These are phyloP conservation scores for Drusus annulatus DNA, from an alignment of 1,140 invertebrate species.

Conservation along the genomic window DNA sequence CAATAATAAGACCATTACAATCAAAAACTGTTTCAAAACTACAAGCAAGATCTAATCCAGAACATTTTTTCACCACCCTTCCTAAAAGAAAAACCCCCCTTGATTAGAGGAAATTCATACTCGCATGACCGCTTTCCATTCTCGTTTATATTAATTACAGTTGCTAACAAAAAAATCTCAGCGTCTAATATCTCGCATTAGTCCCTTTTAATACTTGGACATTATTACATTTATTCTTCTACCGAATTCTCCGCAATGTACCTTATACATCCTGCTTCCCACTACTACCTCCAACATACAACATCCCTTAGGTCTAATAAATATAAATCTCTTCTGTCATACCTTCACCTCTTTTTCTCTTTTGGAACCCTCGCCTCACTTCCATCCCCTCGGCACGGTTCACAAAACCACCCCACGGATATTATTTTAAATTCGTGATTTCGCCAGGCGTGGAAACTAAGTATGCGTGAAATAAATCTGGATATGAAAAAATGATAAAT, in stretches of 20 bases:
- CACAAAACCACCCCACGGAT: background rate
- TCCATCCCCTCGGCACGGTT: background rate
- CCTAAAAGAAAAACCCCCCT: too few species aligned
- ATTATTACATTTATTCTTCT: too few species aligned
- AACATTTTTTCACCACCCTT: too few species aligned
- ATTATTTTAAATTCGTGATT: slow-evolving; percentile 37
- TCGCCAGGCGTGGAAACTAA: background rate
- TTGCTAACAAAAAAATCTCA: too few species aligned
- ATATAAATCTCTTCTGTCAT: slow-evolving; percentile 38
- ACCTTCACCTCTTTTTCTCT: slow-evolving; percentile 14
- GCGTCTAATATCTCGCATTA: too few species aligned
- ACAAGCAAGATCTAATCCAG: too few species aligned
- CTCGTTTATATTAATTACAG: background rate
- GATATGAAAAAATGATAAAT: background rate
- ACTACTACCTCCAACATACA: background rate
- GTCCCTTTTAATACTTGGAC: background rate
- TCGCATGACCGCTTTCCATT: background rate
- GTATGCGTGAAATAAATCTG: slow-evolving; percentile 13
- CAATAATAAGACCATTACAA: too few species aligned
- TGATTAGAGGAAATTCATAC: too few species aligned
- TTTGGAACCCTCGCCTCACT: slow-evolving; percentile 19
- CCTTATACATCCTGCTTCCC: background rate
- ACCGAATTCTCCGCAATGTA: too few species aligned
- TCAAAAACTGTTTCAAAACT: too few species aligned
- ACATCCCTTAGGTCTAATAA: slow-evolving; percentile 38